phyloP scores from a whole-genome alignment of 2,113 vertebrate genomes.

The Myiozetetes cayanensis region DNA sequence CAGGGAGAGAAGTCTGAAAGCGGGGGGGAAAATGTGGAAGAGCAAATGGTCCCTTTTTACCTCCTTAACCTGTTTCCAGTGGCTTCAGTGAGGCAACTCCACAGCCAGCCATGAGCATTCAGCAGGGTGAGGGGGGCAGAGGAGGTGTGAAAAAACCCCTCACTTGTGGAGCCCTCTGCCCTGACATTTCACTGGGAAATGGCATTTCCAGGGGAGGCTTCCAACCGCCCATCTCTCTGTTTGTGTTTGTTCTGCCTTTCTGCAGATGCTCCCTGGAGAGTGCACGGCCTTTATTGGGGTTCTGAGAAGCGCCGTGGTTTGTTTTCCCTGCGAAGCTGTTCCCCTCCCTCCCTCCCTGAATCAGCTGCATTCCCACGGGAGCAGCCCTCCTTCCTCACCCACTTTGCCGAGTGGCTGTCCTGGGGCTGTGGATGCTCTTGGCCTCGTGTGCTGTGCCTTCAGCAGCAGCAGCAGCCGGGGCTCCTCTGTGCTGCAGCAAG shows the following conservation, averaged over 20 bases:
- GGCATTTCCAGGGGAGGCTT: not conserved
- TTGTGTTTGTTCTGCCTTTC: not conserved
- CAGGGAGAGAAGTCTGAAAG: not conserved
- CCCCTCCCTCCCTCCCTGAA: not conserved
- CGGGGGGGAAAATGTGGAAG: not conserved
- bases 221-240: not conserved
- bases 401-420: not conserved
- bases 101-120: not conserved
- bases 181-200: not conserved
- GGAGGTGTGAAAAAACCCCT: not conserved
- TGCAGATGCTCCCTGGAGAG: not conserved
- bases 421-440: not conserved
- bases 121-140: not conserved
- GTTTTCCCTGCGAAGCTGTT: not conserved
- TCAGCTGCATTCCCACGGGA: not conserved
- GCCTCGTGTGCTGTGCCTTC: not conserved
- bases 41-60: not conserved
- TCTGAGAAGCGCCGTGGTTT: conserved; percentile 1
- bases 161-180: not conserved
- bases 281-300: not conserved
- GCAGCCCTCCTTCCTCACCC: not conserved
- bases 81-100: not conserved
- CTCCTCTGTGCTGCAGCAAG: conserved; percentile 24
- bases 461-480: conserved; percentile 11
- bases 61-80: not conserved